These are phyloP conservation scores for Xestoiulus laeticollis DNA, from an alignment of 2,888 invertebrate species.

Conservation along the genomic window DNA sequence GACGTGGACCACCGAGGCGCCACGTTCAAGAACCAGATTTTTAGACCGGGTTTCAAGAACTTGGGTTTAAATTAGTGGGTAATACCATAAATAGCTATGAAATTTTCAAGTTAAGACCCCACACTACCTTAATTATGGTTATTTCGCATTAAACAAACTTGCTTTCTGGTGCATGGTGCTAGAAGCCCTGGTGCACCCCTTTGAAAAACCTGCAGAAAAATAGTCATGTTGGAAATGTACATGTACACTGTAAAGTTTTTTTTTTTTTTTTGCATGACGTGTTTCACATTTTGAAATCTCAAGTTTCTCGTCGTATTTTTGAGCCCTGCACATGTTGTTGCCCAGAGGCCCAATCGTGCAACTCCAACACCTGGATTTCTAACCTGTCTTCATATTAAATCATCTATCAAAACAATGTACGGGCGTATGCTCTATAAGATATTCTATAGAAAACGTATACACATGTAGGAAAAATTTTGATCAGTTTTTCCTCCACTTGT, in stretches of 20 bases:
- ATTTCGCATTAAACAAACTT: no score
- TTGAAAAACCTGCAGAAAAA: no score
- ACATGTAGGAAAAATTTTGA: not conserved
- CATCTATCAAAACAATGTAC: not conserved
- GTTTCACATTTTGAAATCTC: not conserved
- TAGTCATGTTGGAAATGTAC: no score
- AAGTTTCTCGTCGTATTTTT: not conserved
- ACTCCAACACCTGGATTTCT: not conserved
- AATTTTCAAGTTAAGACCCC: no score
- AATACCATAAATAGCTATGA: no score
- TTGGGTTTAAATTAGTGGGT: no score
- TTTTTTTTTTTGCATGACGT: not conserved
- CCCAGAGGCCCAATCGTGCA: slow-evolving; percentile 22
- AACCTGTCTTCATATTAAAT: not conserved
- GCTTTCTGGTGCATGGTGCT: no score
- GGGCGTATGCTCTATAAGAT: not conserved
- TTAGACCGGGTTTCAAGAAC: not conserved
- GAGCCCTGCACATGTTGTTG: no score
- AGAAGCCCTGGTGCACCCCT: no score
- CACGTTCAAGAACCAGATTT: slow-evolving; percentile 3
- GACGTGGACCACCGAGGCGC: not conserved
- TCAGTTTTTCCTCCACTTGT: not conserved
- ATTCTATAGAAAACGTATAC: not conserved
- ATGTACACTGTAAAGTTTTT: no score
- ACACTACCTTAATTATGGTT: no score